Evolutionary conservation across 2,888 invertebrate genomes (phyloP).

Genomic region (Perizoma affinitatum): DNA sequence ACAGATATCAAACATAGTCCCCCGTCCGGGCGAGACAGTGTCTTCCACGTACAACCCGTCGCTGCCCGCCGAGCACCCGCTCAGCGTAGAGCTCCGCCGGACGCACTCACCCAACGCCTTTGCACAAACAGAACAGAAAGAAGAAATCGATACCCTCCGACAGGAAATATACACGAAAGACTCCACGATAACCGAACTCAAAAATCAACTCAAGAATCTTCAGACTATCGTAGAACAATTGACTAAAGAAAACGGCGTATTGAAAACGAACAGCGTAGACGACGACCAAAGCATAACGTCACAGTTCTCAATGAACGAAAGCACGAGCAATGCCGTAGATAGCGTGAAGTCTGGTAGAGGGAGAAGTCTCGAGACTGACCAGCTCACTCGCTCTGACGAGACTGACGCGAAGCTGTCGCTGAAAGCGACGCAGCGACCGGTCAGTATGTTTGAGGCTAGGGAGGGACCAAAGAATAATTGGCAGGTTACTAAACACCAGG

Average conservation of each 20-base stretch:
- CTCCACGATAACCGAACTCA: slow-evolving; percentile 86
- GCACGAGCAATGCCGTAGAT: slow-evolving; percentile 51
- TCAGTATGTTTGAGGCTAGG: slow-evolving; percentile 94
- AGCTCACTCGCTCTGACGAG: slow-evolving; percentile 71
- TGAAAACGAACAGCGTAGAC: slow-evolving; percentile 85
- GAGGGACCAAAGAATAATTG: slow-evolving; percentile 87
- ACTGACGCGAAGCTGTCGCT: slow-evolving; percentile 71
- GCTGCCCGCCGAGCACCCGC: slow-evolving; percentile 60
- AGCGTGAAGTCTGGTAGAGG: slow-evolving; percentile 63
- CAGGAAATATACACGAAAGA: slow-evolving; percentile 86
- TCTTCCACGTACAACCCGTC: slow-evolving; percentile 72
- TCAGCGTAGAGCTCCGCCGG: slow-evolving; percentile 44
- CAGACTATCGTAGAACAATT: slow-evolving; percentile 89
- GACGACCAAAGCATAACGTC: slow-evolving; percentile 73
- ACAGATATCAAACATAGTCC: slow-evolving; percentile 61
- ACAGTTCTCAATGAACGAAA: slow-evolving; percentile 68
- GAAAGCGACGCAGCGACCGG: slow-evolving; percentile 87
- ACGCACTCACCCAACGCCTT: slow-evolving; percentile 51
- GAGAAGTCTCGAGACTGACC: slow-evolving; percentile 72
- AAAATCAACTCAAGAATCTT: slow-evolving; percentile 85
- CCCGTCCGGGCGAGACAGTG: slow-evolving; percentile 68
- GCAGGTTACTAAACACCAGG: slow-evolving; percentile 85
- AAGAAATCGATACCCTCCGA: slow-evolving; percentile 65
- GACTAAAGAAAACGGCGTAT: slow-evolving; percentile 90
- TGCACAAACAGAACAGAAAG: slow-evolving; percentile 42